A percentile compares a stretch with the other conserved stretches of the same genome.
These are phyloP conservation scores for Gallinago media DNA, from an alignment of 2,113 vertebrate species.

Conservation along the genomic window DNA sequence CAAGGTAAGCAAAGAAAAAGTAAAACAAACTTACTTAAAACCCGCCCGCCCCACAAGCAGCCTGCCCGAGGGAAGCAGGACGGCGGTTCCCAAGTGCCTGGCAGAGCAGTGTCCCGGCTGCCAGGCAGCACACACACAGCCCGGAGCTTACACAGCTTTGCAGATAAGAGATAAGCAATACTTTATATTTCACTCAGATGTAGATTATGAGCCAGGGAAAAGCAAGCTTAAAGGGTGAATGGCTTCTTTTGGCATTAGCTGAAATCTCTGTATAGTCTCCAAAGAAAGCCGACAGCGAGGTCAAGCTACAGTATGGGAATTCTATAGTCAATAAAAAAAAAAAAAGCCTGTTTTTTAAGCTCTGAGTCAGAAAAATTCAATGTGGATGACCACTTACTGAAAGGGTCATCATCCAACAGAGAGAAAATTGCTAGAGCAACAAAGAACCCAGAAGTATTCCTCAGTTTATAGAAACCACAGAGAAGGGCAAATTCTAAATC, in stretches of 20 bases:
- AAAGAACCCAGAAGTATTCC: conserved; percentile 49
- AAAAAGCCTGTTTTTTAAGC: conserved; percentile 15
- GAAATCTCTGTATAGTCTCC: conserved; percentile 50
- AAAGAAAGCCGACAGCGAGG: conserved; percentile 51
- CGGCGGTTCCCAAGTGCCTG: fast-evolving
- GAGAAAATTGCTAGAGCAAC: conserved; percentile 64
- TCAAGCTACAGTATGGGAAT: conserved; percentile 54
- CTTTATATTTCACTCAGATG: conserved; percentile 20
- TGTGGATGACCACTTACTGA: conserved; percentile 67
- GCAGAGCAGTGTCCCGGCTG: background rate
- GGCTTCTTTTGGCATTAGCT: conserved; percentile 48
- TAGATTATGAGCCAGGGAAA: conserved; percentile 54
- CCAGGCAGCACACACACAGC: fast-evolving
- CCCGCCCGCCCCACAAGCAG: fast-evolving
- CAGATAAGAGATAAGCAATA: conserved; percentile 52
- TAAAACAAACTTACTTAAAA: background rate
- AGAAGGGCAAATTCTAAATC: conserved; percentile 55
- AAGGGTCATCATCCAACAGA: conserved; percentile 70
- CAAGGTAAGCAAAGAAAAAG: background rate
- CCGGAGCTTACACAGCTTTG: background rate
- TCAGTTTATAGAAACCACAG: conserved; percentile 53
- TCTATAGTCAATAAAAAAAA: conserved; percentile 55
- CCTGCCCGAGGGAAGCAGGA: fast-evolving
- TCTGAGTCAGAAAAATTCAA: conserved; percentile 49
- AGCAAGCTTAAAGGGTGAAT: conserved; percentile 59